phyloP scores from a whole-genome alignment of 2,888 invertebrate species.

The Cryptosula pallasiana region DNA sequence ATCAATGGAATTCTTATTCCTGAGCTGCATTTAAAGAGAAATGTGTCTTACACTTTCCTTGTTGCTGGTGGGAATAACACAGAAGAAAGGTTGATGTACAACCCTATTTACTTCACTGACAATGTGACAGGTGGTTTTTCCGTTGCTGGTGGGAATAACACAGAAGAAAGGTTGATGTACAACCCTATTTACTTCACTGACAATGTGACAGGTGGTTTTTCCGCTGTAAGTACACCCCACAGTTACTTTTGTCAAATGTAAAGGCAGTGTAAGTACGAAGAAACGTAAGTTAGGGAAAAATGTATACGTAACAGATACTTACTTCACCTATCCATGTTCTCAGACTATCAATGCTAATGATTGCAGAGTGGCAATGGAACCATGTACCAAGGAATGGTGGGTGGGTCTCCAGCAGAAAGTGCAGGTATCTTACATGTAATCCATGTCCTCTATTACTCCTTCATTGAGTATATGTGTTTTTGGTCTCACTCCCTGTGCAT shows the following conservation, averaged over 20 bases:
- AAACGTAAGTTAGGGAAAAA: no score
- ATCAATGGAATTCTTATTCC: conserved; percentile 84
- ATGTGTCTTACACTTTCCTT: conserved; percentile 75
- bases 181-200: conserved; percentile 89
- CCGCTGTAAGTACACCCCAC: no score
- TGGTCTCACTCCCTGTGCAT: no score
- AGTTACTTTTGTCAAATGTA: no score
- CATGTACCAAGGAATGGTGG: conserved; percentile 4
- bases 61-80: conserved; percentile 81
- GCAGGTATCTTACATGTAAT: no score
- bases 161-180: conserved; percentile 73
- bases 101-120: conserved; percentile 85
- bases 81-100: conserved; percentile 75
- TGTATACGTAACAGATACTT: neutral
- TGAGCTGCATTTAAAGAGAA: conserved; percentile 79
- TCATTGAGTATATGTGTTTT: no score
- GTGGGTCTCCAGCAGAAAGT: neutral
- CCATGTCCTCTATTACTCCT: no score
- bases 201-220: conserved; percentile 74
- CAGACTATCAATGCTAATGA: no score
- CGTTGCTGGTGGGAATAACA: no score
- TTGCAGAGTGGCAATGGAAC: conserved; percentile 9
- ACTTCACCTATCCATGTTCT: neutral
- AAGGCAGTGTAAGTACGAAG: no score
- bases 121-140: conserved; percentile 76